Evolutionary conservation across 2,113 vertebrate species (phyloP).

Genomic region (Lepus europaeus): DNA sequence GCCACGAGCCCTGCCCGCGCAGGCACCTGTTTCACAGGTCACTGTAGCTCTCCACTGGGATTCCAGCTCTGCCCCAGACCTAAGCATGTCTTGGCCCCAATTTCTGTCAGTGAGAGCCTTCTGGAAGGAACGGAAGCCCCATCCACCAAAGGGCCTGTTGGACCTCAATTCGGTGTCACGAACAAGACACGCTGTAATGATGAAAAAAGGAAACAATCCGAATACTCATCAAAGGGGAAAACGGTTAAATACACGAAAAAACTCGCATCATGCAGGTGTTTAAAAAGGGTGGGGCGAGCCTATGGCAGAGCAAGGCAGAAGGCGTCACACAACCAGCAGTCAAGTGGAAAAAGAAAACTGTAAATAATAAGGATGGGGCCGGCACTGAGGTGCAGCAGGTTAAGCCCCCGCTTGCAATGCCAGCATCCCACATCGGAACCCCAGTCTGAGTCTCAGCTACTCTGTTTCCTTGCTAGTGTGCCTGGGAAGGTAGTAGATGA

Average conservation of each 20-base stretch:
- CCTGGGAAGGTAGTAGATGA: too few relatives aligned
- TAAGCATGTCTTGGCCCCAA: background rate
- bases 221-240: background rate
- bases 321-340: too few relatives aligned
- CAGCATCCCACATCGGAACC: too few relatives aligned
- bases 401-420: too few relatives aligned
- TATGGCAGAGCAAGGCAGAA: background rate
- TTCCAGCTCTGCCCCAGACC: background rate
- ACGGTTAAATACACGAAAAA: background rate
- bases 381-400: too few relatives aligned
- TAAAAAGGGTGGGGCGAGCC: background rate
- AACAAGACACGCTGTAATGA: background rate
- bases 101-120: background rate
- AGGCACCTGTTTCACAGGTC: slow-evolving; percentile 20
- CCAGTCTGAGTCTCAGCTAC: too few relatives aligned
- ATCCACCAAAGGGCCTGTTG: background rate
- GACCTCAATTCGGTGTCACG: background rate
- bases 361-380: background rate
- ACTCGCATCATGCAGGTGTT: accelerated
- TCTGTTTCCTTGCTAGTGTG: too few relatives aligned
- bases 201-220: background rate
- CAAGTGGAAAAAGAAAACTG: background rate
- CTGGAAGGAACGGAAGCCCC: background rate
- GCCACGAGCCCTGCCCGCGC: background rate
- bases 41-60: background rate